Evolutionary conservation across 1,140 invertebrate genomes (phyloP), one percentile per base, ranked within the genome.

Genomic region (Neodiprion fabricii): DNA sequence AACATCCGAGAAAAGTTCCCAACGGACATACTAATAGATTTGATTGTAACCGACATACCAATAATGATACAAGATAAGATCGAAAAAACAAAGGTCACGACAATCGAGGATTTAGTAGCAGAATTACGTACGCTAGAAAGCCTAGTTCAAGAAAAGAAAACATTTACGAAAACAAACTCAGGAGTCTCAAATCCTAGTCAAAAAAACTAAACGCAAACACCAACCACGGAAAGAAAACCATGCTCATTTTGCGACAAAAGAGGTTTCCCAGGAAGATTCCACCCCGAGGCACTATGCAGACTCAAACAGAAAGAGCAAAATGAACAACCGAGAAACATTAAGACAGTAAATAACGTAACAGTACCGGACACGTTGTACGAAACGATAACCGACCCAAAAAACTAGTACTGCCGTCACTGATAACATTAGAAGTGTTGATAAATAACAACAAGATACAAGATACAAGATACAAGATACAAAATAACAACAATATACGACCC

Each of bases 261-360:
- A 67, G 73, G 73, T 12, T 76, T 72, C 48, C 47, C 28, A 11
- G 68, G 28, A 71, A 74, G 75, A 10, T 79, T 48, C 67, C 76
- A 79, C 65, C 71, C 71, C 0, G 75, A 76, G 61, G 48, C 61
- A 1, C 0, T 48, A 23, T 79, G 78, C 14, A 73, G 76, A 50
- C 73, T 67, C 7, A 79, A 76, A 76, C 50, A n/a, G 11, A 61
- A 1, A 28, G 9, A 73, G 49, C 40, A 49, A 74, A 67, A 70
- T 23, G n/a, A 71, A 65, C 11, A 21, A 67, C 73, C 50, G 66
- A 76, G 73, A 10, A 76, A 71, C 7, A 76, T 71, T 71, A 71
- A 67, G 66, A 68, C 70, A 50, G 66, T 71, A 23, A 79, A 79
- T 48, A 79, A 78, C 68, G 68, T 70, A n/a, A 67, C 69, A 28